These are phyloP conservation scores for Synodontis membranacea DNA, from an alignment of 2,113 vertebrate genomes.

Conservation along the genomic window DNA sequence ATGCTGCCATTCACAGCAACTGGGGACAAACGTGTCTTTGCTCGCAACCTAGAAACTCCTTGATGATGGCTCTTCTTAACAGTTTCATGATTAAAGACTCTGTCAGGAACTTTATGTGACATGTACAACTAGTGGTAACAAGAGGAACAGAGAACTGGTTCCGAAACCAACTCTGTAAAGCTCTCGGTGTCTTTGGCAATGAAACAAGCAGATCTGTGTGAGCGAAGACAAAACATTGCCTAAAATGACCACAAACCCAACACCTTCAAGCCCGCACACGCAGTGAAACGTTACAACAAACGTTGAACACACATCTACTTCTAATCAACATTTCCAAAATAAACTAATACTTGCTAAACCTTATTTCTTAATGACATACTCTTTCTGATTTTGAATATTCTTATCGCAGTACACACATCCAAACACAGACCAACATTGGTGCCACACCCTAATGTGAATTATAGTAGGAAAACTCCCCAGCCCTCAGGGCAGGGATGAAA, in stretches of 20 bases:
- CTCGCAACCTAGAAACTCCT: not conserved
- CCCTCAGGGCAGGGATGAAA: conserved; percentile 18
- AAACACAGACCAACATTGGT: conserved; percentile 15
- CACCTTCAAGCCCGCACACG: too few species aligned
- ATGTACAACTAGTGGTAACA: not conserved
- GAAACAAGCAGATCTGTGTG: not conserved
- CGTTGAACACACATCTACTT: not conserved
- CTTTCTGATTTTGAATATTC: not conserved
- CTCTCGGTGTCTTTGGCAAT: not conserved
- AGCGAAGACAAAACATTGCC: not conserved
- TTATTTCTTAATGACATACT: not conserved
- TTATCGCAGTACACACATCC: not conserved
- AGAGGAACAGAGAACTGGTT: not conserved
- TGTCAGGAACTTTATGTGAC: not conserved
- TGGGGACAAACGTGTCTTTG: not conserved
- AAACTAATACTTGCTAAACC: not conserved
- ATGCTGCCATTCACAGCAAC: not conserved
- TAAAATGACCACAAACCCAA: not conserved
- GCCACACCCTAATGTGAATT: conserved; percentile 12
- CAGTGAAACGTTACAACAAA: not conserved
- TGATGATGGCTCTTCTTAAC: not conserved
- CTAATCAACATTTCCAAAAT: not conserved
- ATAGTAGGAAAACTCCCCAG: not conserved
- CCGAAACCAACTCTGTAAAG: not conserved
- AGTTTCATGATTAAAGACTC: not conserved